These are phyloP conservation scores for Cephus cinctus DNA, from an alignment of 1,140 invertebrate species.

Conservation along the genomic window DNA sequence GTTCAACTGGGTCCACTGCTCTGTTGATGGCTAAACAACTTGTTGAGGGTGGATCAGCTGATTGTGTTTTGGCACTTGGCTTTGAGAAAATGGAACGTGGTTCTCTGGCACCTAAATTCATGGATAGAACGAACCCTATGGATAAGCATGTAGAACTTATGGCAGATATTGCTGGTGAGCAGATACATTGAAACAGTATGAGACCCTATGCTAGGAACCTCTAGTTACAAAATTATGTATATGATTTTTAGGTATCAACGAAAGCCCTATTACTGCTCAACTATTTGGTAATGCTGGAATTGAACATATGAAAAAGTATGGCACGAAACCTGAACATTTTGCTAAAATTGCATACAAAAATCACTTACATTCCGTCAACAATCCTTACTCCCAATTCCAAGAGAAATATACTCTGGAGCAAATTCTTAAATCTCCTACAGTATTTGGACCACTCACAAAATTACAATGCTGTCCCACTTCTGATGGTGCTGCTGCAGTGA, in stretches of 20 bases:
- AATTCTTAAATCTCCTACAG: constrained; percentile 79
- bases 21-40: constrained; percentile 88
- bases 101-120: constrained; percentile 77
- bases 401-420: constrained; percentile 87
- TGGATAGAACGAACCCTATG: constrained; percentile 90
- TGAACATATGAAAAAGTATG: constrained; percentile 98
- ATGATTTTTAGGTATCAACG: constrained; percentile 58
- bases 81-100: constrained; percentile 99
- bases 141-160: constrained; percentile 90
- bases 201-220: too few species aligned
- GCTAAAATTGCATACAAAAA: constrained; percentile 98
- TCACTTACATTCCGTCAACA: constrained; percentile 94
- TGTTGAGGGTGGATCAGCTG: constrained; percentile 77
- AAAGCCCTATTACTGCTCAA: constrained; percentile 87
- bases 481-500: constrained; percentile 90
- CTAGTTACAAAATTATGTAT: too few species aligned
- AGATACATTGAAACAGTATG: too few species aligned
- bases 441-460: constrained; percentile 91
- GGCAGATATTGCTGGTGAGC: constrained; percentile 73
- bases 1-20: constrained; percentile 93
- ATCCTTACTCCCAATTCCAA: constrained; percentile 94
- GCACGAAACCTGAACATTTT: constrained; percentile 88
- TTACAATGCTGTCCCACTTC: constrained; percentile 97
- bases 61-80: constrained; percentile 90
- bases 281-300: constrained; percentile 95